Evolutionary conservation across 2,888 invertebrate genomes (phyloP).

Genomic region (Andrena flavipes): DNA sequence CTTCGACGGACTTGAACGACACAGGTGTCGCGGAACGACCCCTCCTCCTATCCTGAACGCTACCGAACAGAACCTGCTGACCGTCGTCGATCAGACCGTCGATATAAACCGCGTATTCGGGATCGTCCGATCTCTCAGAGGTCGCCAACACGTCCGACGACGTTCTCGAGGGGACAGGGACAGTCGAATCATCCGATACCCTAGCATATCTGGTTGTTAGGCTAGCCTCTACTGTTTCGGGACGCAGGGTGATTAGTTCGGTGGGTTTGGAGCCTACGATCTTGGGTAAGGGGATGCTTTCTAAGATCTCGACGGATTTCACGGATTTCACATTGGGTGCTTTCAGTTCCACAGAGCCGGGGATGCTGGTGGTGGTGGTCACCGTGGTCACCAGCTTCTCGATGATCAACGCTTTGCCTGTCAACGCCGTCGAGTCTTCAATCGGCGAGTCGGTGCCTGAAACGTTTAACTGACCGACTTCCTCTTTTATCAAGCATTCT

Average conservation of each 20-base stretch:
- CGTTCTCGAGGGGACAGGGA: slow-evolving; percentile 26
- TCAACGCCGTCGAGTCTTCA: slow-evolving; percentile 12
- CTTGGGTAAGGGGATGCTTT: slow-evolving; percentile 70
- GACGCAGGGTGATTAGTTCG: slow-evolving; percentile 78
- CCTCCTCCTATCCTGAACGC: slow-evolving; percentile 79
- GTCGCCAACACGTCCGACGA: slow-evolving; percentile 30
- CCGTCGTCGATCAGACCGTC: slow-evolving; percentile 43
- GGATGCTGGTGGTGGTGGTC: slow-evolving; percentile 62
- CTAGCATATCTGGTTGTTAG: slow-evolving; percentile 79
- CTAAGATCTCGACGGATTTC: slow-evolving; percentile 71
- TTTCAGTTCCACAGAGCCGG: slow-evolving; percentile 66
- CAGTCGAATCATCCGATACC: slow-evolving; percentile 62
- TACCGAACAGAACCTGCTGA: slow-evolving; percentile 79
- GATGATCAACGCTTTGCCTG: slow-evolving; percentile 69
- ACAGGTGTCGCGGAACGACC: slow-evolving; percentile 57
- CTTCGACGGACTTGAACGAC: slow-evolving; percentile 30
- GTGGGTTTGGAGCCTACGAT: slow-evolving; percentile 72
- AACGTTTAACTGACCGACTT: not conserved
- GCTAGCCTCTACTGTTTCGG: slow-evolving; percentile 80
- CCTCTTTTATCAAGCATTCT: not conserved
- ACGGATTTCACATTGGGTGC: slow-evolving; percentile 71
- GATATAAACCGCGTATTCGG: slow-evolving; percentile 39
- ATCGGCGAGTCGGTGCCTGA: not conserved
- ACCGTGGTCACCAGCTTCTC: slow-evolving; percentile 70
- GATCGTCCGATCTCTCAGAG: slow-evolving; percentile 14